These are phyloP conservation scores for Apotomis betuletana DNA, from an alignment of 2,888 invertebrate species.

Conservation along the genomic window DNA sequence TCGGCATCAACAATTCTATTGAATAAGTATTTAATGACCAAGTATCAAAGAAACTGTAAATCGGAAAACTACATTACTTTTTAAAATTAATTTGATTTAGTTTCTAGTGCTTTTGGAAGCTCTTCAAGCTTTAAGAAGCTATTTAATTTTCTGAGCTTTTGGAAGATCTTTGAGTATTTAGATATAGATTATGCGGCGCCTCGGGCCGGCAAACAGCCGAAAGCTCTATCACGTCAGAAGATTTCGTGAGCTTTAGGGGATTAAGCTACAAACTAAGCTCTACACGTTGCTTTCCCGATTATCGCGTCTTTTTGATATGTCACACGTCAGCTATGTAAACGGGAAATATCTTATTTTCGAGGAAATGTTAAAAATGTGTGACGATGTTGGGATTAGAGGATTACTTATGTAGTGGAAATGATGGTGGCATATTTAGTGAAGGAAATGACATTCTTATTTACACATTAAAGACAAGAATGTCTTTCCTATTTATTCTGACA, in stretches of 20 bases:
- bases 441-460: too few relatives aligned
- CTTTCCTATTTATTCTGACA: too few relatives aligned
- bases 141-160: background rate
- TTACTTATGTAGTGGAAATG: conserved; percentile 14
- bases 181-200: conserved; percentile 48
- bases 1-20: too few relatives aligned
- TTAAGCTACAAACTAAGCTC: conserved; percentile 63
- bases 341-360: conserved; percentile 25
- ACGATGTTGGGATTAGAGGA: conserved; percentile 12
- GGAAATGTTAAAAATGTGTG: conserved; percentile 27
- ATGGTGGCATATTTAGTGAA: background rate
- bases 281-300: conserved; percentile 59
- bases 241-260: conserved; percentile 68
- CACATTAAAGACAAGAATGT: too few relatives aligned
- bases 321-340: conserved; percentile 31
- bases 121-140: too few relatives aligned
- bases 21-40: too few relatives aligned
- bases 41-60: too few relatives aligned
- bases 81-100: too few relatives aligned
- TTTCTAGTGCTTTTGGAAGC: too few relatives aligned
- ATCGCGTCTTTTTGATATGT: conserved; percentile 47
- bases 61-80: too few relatives aligned
- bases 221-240: conserved; percentile 63
- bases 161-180: conserved; percentile 6
- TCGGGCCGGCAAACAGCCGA: conserved; percentile 55